Evolutionary conservation across 2,888 invertebrate genomes (phyloP).

Genomic region (Merodon equestris): DNA sequence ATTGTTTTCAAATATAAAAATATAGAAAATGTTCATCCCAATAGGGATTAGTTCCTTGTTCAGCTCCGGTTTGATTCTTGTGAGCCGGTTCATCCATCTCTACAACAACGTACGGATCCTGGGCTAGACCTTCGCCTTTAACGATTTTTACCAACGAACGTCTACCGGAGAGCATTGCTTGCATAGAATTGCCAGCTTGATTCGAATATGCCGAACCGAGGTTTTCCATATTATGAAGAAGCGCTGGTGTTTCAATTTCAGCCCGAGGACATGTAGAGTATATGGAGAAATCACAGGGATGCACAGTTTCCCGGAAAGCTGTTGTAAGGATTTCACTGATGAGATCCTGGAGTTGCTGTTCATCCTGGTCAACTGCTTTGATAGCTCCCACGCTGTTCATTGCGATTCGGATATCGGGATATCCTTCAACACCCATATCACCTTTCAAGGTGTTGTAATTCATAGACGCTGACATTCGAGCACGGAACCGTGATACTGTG

Average conservation of each 20-base stretch:
- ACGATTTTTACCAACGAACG: conserved; percentile 95
- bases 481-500: conserved; percentile 88
- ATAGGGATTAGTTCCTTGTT: conserved; percentile 90
- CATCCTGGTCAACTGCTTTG: conserved; percentile 87
- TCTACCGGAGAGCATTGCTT: conserved; percentile 79
- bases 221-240: conserved; percentile 77
- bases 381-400: conserved; percentile 80
- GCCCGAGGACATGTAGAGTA: conserved; percentile 90
- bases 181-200: conserved; percentile 69
- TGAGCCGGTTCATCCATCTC: conserved; percentile 98
- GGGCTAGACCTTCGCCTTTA: conserved; percentile 87
- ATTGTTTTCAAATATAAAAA: conserved; percentile 94
- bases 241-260: conserved; percentile 81
- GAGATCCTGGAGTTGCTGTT: conserved; percentile 88
- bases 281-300: conserved; percentile 86
- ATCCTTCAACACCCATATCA: conserved; percentile 91
- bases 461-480: conserved; percentile 88
- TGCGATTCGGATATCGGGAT: conserved; percentile 85
- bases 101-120: conserved; percentile 94
- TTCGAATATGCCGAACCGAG: conserved; percentile 75
- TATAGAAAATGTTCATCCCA: conserved; percentile 99
- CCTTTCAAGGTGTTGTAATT: conserved; percentile 89
- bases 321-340: conserved; percentile 88
- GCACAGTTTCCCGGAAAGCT: conserved; percentile 84
- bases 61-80: conserved; percentile 93